phyloP scores from a whole-genome alignment of 2,113 vertebrate species.

The Chitala chitala region DNA sequence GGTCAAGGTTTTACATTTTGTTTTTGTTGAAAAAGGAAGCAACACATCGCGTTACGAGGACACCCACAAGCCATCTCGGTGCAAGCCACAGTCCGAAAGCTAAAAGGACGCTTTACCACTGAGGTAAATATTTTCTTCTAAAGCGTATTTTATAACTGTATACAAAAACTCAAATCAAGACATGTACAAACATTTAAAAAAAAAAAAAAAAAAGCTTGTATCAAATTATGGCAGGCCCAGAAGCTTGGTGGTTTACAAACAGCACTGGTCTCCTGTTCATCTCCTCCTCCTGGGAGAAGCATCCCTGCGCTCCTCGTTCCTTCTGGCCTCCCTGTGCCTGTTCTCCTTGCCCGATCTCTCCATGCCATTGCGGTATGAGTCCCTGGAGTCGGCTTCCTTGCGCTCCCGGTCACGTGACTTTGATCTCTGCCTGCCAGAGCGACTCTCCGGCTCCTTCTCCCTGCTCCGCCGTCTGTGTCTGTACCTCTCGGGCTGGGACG shows the following conservation, averaged over 20 bases:
- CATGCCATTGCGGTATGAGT: constrained; percentile 54
- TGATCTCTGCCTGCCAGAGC: constrained; percentile 56
- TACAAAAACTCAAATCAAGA: background rate
- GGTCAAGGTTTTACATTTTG: no score
- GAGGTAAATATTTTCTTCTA: background rate
- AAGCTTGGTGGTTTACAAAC: background rate
- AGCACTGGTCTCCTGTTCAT: constrained; percentile 28
- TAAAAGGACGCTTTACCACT: background rate
- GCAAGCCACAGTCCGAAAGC: background rate
- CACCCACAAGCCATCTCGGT: background rate
- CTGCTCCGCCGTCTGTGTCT: constrained; percentile 44
- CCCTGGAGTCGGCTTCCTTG: constrained; percentile 44
- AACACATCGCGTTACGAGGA: background rate
- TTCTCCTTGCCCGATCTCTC: constrained; percentile 53
- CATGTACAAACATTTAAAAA: background rate
- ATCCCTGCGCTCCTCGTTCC: constrained; percentile 51
- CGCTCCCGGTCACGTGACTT: constrained; percentile 58
- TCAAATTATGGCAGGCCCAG: background rate
- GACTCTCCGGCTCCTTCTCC: constrained; percentile 51
- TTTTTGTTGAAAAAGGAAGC: background rate
- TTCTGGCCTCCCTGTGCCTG: constrained; percentile 58
- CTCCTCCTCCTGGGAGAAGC: constrained; percentile 59
- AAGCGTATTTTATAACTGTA: background rate
- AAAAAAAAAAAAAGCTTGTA: background rate
- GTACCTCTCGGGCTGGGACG: constrained; percentile 60